These are phyloP conservation scores for Drosophila subsilvestris DNA, from an alignment of 2,888 invertebrate genomes.

Conservation along the genomic window DNA sequence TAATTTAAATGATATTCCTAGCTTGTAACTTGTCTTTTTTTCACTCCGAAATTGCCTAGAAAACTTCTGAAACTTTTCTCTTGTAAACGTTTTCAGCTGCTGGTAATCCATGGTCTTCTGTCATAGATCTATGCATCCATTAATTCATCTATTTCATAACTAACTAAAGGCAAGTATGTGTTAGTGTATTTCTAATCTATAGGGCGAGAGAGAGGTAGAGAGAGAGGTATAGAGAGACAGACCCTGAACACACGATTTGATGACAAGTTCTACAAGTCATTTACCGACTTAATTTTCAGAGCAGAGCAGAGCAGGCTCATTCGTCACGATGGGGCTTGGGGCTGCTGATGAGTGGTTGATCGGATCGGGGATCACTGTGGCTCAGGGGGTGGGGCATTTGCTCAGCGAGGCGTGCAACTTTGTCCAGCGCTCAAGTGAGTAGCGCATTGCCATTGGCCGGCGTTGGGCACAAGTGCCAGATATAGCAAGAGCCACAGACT, in stretches of 20 bases:
- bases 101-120: no score
- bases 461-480: slow-evolving; percentile 30
- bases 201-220: no score
- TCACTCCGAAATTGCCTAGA: no score
- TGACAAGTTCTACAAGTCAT: slow-evolving; percentile 82
- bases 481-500: slow-evolving; percentile 11
- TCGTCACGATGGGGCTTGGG: slow-evolving; percentile 17
- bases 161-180: background rate
- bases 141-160: background rate
- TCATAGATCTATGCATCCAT: no score
- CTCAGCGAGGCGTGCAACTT: slow-evolving; percentile 82
- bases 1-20: no score
- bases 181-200: no score
- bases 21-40: no score
- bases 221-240: background rate
- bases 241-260: slow-evolving; percentile 30
- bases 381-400: slow-evolving; percentile 46
- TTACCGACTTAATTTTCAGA: slow-evolving; percentile 81
- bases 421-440: slow-evolving; percentile 66
- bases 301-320: slow-evolving; percentile 38
- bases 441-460: slow-evolving; percentile 60
- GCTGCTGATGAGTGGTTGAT: background rate
- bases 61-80: background rate
- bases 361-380: background rate
- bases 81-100: background rate